These are phyloP conservation scores for Dysmachus trigonus DNA, from an alignment of 2,888 invertebrate species.

Conservation along the genomic window DNA sequence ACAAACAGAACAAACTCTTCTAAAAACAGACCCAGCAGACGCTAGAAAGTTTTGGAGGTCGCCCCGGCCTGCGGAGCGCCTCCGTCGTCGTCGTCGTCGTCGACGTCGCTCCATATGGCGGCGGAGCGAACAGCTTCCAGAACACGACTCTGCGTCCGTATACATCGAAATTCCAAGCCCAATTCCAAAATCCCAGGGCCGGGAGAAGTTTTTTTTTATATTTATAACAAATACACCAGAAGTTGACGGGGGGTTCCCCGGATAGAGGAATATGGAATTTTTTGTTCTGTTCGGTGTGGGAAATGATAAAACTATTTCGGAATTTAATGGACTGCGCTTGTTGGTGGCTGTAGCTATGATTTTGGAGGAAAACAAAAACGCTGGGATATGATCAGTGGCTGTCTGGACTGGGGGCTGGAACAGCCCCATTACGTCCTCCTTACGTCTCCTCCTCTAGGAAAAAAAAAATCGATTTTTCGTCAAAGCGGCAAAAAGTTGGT, in stretches of 20 bases:
- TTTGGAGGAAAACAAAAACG: neutral
- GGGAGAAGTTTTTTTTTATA: neutral
- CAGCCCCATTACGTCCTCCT: neutral
- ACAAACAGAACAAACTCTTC: neutral
- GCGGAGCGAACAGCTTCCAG: neutral
- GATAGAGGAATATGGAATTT: neutral
- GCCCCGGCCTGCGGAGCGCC: neutral
- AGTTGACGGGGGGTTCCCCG: neutral
- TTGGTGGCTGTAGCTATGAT: neutral
- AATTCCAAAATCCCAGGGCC: neutral
- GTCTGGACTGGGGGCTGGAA: neutral
- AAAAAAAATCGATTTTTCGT: slow-evolving; percentile 16
- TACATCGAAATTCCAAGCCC: neutral
- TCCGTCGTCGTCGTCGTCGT: neutral
- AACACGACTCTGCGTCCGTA: neutral
- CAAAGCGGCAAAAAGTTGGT: neutral
- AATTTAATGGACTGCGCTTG: neutral
- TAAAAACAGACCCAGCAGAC: neutral
- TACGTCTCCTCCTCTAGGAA: neutral
- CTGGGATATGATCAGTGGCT: neutral
- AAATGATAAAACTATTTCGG: neutral
- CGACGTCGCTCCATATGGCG: neutral
- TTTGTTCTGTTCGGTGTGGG: neutral
- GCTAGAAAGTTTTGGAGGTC: neutral
- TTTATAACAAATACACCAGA: neutral